Percentiles rank a stretch among this genome's conserved stretches.
phyloP scores from a whole-genome alignment of 2,797 vertebrate species.

The Paramormyrops hopkinsi region DNA sequence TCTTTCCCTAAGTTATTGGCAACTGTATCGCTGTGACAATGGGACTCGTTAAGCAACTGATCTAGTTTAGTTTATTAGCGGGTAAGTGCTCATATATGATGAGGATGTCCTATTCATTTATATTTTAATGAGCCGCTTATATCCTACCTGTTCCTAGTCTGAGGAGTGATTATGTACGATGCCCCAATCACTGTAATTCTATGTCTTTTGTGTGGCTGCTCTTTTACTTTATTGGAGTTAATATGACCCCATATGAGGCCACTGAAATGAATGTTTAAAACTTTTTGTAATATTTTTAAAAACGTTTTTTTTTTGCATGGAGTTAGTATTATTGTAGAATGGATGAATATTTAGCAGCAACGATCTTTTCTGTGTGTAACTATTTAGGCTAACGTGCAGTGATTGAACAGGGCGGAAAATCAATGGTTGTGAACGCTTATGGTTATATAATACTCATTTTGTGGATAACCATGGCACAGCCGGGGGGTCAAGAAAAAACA shows the following conservation, averaged over 20 bases:
- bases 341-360: background rate
- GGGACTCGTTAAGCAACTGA: background rate
- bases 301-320: background rate
- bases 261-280: background rate
- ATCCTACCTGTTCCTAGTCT: background rate
- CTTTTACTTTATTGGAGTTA: background rate
- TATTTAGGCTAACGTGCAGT: slow-evolving; percentile 58
- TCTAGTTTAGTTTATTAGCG: background rate
- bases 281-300: background rate
- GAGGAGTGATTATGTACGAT: background rate
- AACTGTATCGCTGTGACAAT: background rate
- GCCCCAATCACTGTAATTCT: background rate
- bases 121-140: background rate
- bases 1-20: background rate
- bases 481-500: slow-evolving; percentile 81
- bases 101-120: background rate
- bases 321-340: background rate
- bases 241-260: background rate
- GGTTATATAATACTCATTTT: slow-evolving; percentile 57
- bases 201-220: background rate
- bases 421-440: slow-evolving; percentile 66
- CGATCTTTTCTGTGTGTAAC: slow-evolving; percentile 7
- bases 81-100: background rate
- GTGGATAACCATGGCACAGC: slow-evolving; percentile 82
- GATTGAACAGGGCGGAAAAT: slow-evolving; percentile 48